Conservation (phyloP, 2,797 vertebrate genomes). For the Spinus pinus region DNA sequence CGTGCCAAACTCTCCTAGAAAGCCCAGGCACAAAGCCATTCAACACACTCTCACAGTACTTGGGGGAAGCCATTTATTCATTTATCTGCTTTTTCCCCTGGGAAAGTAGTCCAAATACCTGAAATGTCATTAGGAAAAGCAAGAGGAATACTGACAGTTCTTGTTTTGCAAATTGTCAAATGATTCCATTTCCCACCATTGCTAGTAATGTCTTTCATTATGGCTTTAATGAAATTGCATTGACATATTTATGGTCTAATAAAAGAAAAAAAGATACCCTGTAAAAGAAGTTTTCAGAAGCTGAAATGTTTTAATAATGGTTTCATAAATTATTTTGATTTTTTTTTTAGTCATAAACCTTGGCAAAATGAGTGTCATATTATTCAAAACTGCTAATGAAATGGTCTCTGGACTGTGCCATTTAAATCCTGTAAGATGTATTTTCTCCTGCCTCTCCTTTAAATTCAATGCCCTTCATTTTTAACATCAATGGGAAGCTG, state of each 20-base stretch:
- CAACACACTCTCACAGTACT: not conserved
- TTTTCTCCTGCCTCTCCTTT: conserved; percentile 8
- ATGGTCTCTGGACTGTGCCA: not conserved
- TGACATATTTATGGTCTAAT: conserved; percentile 31
- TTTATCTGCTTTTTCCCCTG: not conserved
- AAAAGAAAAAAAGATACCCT: not conserved
- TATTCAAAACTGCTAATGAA: conserved; percentile 22
- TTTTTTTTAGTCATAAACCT: conserved; percentile 7
- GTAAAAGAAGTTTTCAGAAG: not conserved
- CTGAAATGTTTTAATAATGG: conserved; percentile 25
- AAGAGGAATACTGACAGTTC: not conserved
- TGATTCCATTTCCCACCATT: not conserved
- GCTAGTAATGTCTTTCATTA: conserved; percentile 26
- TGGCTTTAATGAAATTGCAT: conserved; percentile 24
- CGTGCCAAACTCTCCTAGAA: not conserved
- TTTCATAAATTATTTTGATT: conserved; percentile 6
- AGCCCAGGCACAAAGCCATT: not conserved
- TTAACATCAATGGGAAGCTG: not conserved
- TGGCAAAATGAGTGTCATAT: not conserved
- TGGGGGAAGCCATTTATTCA: not conserved
- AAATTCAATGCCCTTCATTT: conserved; percentile 8
- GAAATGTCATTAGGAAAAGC: not conserved
- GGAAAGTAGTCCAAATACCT: not conserved
- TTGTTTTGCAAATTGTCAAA: not conserved
- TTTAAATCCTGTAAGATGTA: not conserved